Percentiles rank a stretch among this genome's conserved stretches.
These are phyloP conservation scores for Scaeva pyrastri DNA, from an alignment of 2,888 invertebrate species.

Conservation along the genomic window DNA sequence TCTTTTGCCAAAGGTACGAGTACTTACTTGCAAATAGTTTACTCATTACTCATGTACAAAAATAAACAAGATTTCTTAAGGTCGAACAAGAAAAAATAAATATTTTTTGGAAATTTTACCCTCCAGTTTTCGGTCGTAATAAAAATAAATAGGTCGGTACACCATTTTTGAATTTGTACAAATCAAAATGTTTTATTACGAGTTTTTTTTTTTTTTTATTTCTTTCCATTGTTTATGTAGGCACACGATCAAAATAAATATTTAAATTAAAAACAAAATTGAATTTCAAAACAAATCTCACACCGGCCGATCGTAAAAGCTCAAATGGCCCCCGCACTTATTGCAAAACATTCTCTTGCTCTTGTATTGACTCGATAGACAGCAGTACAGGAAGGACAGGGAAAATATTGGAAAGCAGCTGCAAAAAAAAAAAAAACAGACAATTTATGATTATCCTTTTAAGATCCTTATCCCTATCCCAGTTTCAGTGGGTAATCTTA, in stretches of 20 bases:
- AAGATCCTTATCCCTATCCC: not conserved
- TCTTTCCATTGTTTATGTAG: not conserved
- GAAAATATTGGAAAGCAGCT: slow-evolving; percentile 83
- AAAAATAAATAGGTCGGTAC: not conserved
- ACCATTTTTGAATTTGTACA: not conserved
- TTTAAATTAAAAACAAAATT: not conserved
- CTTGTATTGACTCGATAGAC: slow-evolving; percentile 80
- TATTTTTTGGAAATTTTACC: not conserved
- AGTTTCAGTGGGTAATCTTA: no score
- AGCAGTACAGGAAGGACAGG: slow-evolving; percentile 80
- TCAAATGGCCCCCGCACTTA: slow-evolving; percentile 82
- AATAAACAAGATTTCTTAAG: not conserved
- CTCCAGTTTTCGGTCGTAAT: not conserved
- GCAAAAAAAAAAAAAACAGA: slow-evolving; percentile 44
- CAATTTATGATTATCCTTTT: not conserved
- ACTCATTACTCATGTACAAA: not conserved
- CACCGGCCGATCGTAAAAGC: slow-evolving; percentile 80
- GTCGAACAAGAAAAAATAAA: not conserved
- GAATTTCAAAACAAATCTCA: slow-evolving; percentile 64
- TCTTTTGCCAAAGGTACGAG: not conserved
- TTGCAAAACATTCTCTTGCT: slow-evolving; percentile 82
- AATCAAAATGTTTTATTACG: slow-evolving; percentile 12
- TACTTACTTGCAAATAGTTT: not conserved
- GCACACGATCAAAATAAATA: not conserved
- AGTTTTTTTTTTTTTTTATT: not conserved